phyloP scores from a whole-genome alignment of 1,140 invertebrate genomes.

The Lysiphlebus fabarum region DNA sequence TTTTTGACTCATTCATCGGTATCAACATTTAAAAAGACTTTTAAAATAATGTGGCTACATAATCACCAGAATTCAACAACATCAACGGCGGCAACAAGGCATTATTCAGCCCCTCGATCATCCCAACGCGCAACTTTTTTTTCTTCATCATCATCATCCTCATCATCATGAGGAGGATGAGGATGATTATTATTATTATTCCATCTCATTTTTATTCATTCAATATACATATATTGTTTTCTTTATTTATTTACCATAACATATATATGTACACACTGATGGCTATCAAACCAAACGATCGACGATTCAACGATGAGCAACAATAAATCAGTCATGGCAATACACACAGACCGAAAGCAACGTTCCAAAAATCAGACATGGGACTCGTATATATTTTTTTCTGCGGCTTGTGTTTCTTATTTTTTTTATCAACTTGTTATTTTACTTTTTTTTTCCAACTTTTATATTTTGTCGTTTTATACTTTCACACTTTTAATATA shows the following conservation, averaged over 20 bases:
- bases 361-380: too few relatives aligned
- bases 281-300: slow-evolving; percentile 11
- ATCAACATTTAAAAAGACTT: too few relatives aligned
- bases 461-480: background rate
- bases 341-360: background rate
- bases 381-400: slow-evolving; percentile 2
- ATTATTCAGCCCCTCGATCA: slow-evolving; percentile 24
- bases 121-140: slow-evolving; percentile 23
- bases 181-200: too few relatives aligned
- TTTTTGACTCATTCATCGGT: background rate
- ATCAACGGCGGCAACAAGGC: background rate
- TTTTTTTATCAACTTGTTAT: slow-evolving; percentile 7
- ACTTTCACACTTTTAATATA: background rate
- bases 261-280: too few relatives aligned
- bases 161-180: too few relatives aligned
- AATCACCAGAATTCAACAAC: background rate
- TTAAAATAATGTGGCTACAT: background rate
- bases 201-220: background rate
- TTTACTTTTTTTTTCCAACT: background rate
- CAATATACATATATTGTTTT: too few relatives aligned
- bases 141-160: background rate
- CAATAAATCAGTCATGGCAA: slow-evolving; percentile 15
- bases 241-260: too few relatives aligned
- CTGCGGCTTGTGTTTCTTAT: slow-evolving; percentile 17
- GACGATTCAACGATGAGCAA: slow-evolving; percentile 14